Base-by-base conservation (phyloP, 2,797 vertebrate genomes). In the Orestias chungarensis region DNA sequence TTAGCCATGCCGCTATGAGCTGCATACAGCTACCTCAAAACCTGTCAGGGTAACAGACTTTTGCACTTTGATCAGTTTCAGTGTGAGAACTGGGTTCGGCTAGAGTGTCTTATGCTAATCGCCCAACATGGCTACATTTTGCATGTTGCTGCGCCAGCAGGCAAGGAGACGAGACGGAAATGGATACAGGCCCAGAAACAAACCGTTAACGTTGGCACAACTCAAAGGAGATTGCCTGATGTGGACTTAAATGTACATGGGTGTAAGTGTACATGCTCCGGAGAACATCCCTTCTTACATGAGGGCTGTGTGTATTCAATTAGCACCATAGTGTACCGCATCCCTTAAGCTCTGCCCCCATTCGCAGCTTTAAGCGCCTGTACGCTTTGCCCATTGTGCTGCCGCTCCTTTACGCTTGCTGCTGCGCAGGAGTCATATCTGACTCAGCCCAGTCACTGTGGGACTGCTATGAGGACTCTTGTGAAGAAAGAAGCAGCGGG, bases 351-450 rank as follows among this genome's bases (percentile, higher is more conserved):
- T 52, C 27, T 50, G 2, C 27, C 1, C 3, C 31, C 64, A 14
- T 50, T 49, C 46, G 47, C 9, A 12, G 29, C 70, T 71, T 64
- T 40, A 65, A 65, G 64, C 38, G 27, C 50, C 70, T 17, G 2
- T 50, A 54, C 47, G 75, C 83, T 85, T 61, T 76, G 50, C 64
- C 9, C 70, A 72, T 43, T 40, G 80, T 78, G 64, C 64, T 57
- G 76, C 68, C 80, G 75, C 72, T 88, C 64, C 65, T 70, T 70
- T 81, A 86, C 78, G 72, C 78, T 68, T 74, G 64, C 77, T 70
- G 79, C 82, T 79, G 78, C 84, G 86, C 82, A 79, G 88, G 84
- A 90, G 80, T 88, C 44, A 71, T 68, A 81, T 85, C 81, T 84
- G 75, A 81, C 75, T 76, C 84, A 85, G 76, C 77, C 80, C 79